Conservation (phyloP, 64 coral and sea anemone genomes). For the Stylophora pistillata region DNA sequence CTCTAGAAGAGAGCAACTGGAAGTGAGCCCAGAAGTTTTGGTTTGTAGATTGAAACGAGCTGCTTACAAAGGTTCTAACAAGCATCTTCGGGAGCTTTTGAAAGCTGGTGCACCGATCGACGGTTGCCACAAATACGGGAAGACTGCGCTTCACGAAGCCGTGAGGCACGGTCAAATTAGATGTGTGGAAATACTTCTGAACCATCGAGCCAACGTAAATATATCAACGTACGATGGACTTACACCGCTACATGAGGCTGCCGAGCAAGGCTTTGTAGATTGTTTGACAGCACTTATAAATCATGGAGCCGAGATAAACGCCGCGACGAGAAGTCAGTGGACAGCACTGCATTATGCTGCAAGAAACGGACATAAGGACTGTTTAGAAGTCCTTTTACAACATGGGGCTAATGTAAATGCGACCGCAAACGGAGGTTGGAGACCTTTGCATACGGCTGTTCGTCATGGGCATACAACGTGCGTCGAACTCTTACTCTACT, state of each 20-base stretch:
- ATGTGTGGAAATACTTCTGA: slow-evolving; percentile 96
- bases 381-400: slow-evolving; percentile 96
- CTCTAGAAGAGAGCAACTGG: slow-evolving; percentile 88
- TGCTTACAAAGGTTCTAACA: slow-evolving; percentile 98
- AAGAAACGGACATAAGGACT: slow-evolving; percentile 90
- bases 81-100: slow-evolving; percentile 90
- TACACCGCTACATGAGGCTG: slow-evolving; percentile 94
- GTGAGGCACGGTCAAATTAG: slow-evolving; percentile 91
- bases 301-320: slow-evolving; percentile 90
- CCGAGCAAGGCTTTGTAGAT: slow-evolving; percentile 95
- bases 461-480: slow-evolving; percentile 96
- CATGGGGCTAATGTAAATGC: slow-evolving; percentile 98
- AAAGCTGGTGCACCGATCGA: slow-evolving; percentile 93
- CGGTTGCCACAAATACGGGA: slow-evolving; percentile 96
- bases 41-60: slow-evolving; percentile 87
- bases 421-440: slow-evolving; percentile 97
- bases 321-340: slow-evolving; percentile 90
- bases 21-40: slow-evolving; percentile 93
- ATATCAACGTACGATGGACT: slow-evolving; percentile 96
- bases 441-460: slow-evolving; percentile 92
- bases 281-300: slow-evolving; percentile 96
- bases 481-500: slow-evolving; percentile 90
- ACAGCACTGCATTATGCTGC: slow-evolving; percentile 97
- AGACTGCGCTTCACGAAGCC: slow-evolving; percentile 96
- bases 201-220: slow-evolving; percentile 98